Evolutionary conservation across 2,797 vertebrate species (phyloP), one percentile per base, ranked within the genome.

Genomic region (Sebastes flavidus): DNA sequence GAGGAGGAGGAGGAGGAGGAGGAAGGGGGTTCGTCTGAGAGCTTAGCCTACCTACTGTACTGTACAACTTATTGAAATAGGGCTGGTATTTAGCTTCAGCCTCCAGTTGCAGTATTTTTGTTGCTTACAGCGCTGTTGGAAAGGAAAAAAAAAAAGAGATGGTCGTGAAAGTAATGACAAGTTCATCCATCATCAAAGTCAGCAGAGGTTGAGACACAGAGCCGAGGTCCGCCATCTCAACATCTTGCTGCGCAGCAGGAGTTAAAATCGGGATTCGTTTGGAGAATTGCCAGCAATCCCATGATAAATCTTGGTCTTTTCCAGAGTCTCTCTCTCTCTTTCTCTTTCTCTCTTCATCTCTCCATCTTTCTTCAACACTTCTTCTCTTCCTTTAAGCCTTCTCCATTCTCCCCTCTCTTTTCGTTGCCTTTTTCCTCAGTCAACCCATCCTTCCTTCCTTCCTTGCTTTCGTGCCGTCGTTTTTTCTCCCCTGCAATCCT

Each of bases 221-320:
- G 92, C 92, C 91, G 61, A 77, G 30, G 80, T 89, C 91, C 86
- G 88, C 90, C 92, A 85, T 92, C 94, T 94, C 93, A 90, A 91
- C 93, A 83, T 82, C 94, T 81, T 81, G 91, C 94, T 91, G 95
- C 92, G 87, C 87, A 86, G 89, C 90, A 88, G 90, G 88, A 91
- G 92, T 93, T 91, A 91, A 92, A 95, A 90, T 94, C 88, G 92
- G 95, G 94, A 96, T 95, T 95, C 92, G 94, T 94, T 94, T 93
- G 96, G 95, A 95, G 94, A 96, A 95, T 96, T 95, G 96, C 96
- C 95, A 96, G 96, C 96, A 96, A 97, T 96, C 95, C 95, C 96
- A 95, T 95, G 91, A 95, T 90, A 91, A 95, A 91, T 89, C 90
- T 94, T 91, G 89, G 87, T 92, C 89, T 94, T 91, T 91, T 91